Evolutionary conservation across 2,797 vertebrate genomes (phyloP), one percentile per base, ranked within the genome.

Genomic region (Jordanella pulchra): DNA sequence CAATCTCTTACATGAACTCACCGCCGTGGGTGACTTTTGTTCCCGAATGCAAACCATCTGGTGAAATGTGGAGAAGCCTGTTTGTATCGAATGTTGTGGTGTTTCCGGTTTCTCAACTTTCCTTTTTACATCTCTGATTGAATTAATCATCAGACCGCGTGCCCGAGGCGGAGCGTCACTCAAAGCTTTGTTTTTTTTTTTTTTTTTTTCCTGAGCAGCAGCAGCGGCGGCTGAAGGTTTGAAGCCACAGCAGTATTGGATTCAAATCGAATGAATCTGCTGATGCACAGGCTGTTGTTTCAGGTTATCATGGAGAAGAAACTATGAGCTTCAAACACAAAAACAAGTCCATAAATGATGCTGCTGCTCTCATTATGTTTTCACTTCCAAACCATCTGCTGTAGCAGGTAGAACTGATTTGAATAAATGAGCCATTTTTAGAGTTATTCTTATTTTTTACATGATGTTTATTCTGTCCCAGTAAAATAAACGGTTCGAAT

Each of bases 131-230:
- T 28, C 73, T 72, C 53, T 4, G 12, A 32, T 73, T 89, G 72
- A 85, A 86, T 87, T 81, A 89, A 86, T 91, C 64, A 89, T 71
- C 65, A 63, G 64, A 0, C 64, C 54, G 28, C 68, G 48, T 81
- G 75, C 77, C 63, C 10, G 6, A 50, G 28, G 25, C 30, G 58
- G 56, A 76, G 42, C 2, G 42, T 4, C 35, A 69, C 12, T 67
- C 81, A 71, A 73, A 78, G 69, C 67, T 51, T 35, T 35, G 4
- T 35, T 4, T 35, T 35, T 35, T 35, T 35, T 4, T 35, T 35
- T 35, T 35, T 4, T 35, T 35, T 48, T 69, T 63, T 61, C 32
- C 73, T 58, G 58, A 68, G 44, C 39, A 14, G 50, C 44, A 28
- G 60, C 35, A 23, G 23, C 0, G 2, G 30, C 13, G 14, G 61